A percentile compares a stretch with the other conserved stretches of the same genome.
Evolutionary conservation across 2,113 vertebrate genomes (phyloP).

Genomic region (Amblyopsis rosae): DNA sequence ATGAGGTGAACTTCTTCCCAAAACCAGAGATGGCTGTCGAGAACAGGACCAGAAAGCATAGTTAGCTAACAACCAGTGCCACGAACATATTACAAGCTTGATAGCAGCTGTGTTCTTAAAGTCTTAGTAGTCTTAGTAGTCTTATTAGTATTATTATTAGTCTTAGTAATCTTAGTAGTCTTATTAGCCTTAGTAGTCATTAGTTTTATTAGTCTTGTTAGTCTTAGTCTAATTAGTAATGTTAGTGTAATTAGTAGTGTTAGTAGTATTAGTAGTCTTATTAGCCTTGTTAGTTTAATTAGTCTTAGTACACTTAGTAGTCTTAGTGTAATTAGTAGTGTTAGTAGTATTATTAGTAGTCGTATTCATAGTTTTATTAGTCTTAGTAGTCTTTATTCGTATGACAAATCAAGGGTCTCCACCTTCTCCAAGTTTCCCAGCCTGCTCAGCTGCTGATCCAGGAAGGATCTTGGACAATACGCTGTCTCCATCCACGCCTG

Average conservation of each 20-base stretch:
- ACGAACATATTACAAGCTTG: not conserved
- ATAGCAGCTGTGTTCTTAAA: too few relatives aligned
- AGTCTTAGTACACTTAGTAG: too few relatives aligned
- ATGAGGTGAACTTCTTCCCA: constrained; percentile 98
- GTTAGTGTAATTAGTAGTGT: too few relatives aligned
- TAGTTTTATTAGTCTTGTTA: too few relatives aligned
- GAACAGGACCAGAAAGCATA: constrained; percentile 16
- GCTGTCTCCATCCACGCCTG: constrained; percentile 85
- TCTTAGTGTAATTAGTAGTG: too few relatives aligned
- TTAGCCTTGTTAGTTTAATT: too few relatives aligned
- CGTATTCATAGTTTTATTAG: not conserved
- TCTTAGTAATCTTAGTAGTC: too few relatives aligned
- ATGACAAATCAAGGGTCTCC: constrained; percentile 1
- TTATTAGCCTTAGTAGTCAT: too few relatives aligned
- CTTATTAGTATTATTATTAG: too few relatives aligned
- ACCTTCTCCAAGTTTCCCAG: constrained; percentile 98
- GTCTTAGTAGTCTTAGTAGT: not conserved
- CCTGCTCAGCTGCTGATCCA: constrained; percentile 92
- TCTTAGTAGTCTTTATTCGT: not conserved
- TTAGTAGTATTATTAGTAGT: not conserved
- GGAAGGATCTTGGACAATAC: constrained; percentile 95
- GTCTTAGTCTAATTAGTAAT: too few relatives aligned
- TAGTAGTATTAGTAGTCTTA: too few relatives aligned
- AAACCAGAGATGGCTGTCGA: constrained; percentile 90
- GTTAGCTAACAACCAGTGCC: not conserved